These are phyloP conservation scores for Selenia dentaria DNA, from an alignment of 2,888 invertebrate genomes.

Conservation along the genomic window DNA sequence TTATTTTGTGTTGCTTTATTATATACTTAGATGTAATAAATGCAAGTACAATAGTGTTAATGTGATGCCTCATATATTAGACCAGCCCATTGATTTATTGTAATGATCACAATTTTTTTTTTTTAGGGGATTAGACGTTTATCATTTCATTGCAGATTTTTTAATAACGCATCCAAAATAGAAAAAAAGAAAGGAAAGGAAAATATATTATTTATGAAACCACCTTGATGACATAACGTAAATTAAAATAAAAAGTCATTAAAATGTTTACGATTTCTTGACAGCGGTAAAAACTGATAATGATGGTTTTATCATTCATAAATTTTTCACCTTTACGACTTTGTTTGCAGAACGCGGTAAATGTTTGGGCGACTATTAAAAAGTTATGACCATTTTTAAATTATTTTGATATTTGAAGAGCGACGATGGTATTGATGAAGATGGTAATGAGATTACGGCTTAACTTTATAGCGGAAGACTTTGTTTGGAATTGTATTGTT, in stretches of 20 bases:
- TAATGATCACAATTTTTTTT: no score
- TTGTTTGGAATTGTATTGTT: no score
- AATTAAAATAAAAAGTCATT: constrained; percentile 27
- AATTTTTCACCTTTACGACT: constrained; percentile 56
- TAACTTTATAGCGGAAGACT: no score
- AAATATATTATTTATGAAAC: constrained; percentile 16
- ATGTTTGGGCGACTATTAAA: constrained; percentile 26
- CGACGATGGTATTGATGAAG: constrained; percentile 16
- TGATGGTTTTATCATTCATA: constrained; percentile 26
- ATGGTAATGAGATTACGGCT: not conserved
- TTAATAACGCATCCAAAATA: no score
- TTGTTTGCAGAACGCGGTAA: constrained; percentile 36
- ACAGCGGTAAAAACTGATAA: constrained; percentile 32
- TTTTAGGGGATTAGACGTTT: no score
- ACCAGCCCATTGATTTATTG: no score
- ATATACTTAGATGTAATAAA: no score
- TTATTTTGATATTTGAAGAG: constrained; percentile 18
- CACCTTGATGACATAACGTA: constrained; percentile 19
- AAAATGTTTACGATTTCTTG: constrained; percentile 32
- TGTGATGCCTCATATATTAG: no score
- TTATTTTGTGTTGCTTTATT: no score
- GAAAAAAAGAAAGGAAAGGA: constrained; percentile 24
- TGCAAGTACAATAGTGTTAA: no score
- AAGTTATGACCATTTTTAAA: constrained; percentile 31
- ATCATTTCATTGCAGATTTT: no score